Evolutionary conservation across 2,113 vertebrate species (phyloP).

Genomic region (Psittacus erithacus): DNA sequence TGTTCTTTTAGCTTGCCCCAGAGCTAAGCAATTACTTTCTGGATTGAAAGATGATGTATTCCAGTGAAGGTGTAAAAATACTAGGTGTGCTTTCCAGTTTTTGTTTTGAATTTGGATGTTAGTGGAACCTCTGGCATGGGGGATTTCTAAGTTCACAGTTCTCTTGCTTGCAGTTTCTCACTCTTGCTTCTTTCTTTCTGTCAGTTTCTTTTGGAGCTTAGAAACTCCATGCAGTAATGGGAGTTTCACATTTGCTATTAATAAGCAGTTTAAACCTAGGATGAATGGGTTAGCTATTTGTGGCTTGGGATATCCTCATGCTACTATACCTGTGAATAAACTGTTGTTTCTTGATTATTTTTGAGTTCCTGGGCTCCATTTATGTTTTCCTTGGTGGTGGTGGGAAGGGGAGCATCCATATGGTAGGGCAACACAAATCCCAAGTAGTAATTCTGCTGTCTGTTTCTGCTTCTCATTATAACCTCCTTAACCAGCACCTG

Average conservation of each 20-base stretch:
- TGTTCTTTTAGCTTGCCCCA: background rate
- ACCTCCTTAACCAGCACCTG: background rate
- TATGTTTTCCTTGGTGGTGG: background rate
- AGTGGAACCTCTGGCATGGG: background rate
- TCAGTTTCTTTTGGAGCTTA: background rate
- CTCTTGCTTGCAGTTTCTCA: background rate
- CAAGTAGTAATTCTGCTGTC: background rate
- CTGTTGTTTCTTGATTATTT: background rate
- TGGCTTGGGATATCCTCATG: background rate
- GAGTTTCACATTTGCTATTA: background rate
- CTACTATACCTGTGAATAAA: background rate
- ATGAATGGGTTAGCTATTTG: background rate
- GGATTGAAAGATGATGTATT: background rate
- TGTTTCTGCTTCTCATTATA: background rate
- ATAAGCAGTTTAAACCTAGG: background rate
- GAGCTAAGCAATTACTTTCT: background rate
- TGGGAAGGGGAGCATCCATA: background rate
- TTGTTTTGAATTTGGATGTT: background rate
- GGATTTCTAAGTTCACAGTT: background rate
- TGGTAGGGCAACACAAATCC: background rate
- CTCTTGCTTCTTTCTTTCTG: background rate
- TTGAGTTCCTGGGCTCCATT: background rate
- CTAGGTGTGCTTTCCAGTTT: background rate
- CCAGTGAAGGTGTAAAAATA: background rate
- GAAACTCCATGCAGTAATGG: background rate